Evolutionary conservation across 2,797 vertebrate genomes (phyloP).

Genomic region (Atherinosoma microstoma): DNA sequence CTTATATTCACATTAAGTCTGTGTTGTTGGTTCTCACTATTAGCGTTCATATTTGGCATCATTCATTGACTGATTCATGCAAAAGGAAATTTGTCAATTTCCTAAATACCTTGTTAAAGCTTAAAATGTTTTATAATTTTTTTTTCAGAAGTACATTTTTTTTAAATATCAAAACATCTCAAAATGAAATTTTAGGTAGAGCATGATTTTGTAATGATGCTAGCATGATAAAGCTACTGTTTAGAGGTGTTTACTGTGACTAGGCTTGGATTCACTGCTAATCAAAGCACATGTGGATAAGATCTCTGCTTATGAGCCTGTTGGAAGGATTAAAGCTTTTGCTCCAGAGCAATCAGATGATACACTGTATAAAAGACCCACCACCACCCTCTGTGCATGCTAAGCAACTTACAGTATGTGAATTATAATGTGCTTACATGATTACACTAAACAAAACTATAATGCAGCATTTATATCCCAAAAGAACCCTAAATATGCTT

Average conservation of each 20-base stretch:
- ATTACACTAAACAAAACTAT: neutral
- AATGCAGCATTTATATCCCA: neutral
- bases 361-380: neutral
- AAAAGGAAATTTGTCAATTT: constrained; percentile 1
- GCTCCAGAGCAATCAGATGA: constrained; percentile 1
- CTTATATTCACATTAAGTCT: neutral
- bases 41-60: neutral
- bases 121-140: no score
- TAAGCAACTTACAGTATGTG: neutral
- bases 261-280: constrained; percentile 4
- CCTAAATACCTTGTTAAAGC: neutral
- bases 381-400: neutral
- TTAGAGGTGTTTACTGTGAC: neutral
- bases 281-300: constrained; percentile 21
- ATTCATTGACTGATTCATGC: neutral
- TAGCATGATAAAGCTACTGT: neutral
- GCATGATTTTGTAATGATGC: constrained; percentile 3
- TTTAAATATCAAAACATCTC: no score
- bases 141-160: no score
- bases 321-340: constrained; percentile 2
- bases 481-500: neutral
- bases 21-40: neutral
- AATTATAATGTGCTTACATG: neutral
- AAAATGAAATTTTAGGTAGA: neutral
- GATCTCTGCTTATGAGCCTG: constrained; percentile 17